Evolutionary conservation across 2,888 invertebrate species (phyloP), one percentile per base, ranked within the genome.

Genomic region (Athalia cordata): DNA sequence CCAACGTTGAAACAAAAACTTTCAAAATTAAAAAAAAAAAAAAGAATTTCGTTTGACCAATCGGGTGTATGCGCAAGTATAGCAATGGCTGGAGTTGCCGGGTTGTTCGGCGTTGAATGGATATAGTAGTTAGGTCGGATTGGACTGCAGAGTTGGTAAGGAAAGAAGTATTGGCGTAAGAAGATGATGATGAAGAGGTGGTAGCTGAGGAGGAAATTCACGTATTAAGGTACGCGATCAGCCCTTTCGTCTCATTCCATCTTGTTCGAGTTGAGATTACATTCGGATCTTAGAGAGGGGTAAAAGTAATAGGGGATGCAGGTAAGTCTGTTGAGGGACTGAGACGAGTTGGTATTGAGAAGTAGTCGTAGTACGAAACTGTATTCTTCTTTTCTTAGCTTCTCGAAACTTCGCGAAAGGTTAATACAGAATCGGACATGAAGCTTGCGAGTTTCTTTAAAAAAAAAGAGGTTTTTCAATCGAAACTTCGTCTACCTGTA

Each of bases 381-480:
- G 43, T 68, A 29, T 50, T 68, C 29, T 43, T 52, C 52, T 29
- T 68, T 68, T 43, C 52, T 15, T 11, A 52, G 68, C 70, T 49
- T 77, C n/a, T 79, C 67, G 57, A 67, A 78, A 78, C 78, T 81
- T 79, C 43, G 70, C 77, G 67, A 79, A 78, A 72, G 78, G 78
- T 81, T 79, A 77, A 81, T 77, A 65, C 77, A 43, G 77, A 50
- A 61, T 43, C 66, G 61, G 29, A 65, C 50, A 52, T 52, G 68
- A 79, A 76, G 78, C 80, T 72, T 55, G 15, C 61, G 49, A 77
- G 74, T 79, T 68, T 68, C 68, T 68, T 68, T 52, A 11, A 43
- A 68, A 29, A 52, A 52, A 29, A 29, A 2, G 29, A 29, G 29
- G 29, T 29, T 29, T 68, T 68, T 68, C 52, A 68, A 68, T 68